Base-by-base conservation (phyloP, 2,797 vertebrate genomes). In the Crotalus adamanteus region DNA sequence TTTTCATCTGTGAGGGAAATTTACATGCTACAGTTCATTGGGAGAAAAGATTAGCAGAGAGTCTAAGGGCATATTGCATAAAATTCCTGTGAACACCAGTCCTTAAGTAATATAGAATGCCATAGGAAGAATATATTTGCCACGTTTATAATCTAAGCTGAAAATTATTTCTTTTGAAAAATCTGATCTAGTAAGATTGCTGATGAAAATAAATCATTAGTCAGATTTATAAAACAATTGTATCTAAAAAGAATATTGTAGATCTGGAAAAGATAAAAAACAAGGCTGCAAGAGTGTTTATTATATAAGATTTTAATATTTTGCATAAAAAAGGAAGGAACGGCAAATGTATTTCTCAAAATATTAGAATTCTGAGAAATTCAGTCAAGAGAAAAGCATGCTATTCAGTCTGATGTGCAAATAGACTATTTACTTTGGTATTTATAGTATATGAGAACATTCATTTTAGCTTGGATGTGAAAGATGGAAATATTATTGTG, bases 111-210 rank as follows among this genome's bases (percentile, higher is more conserved):
- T 86, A 20, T 26, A 86, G 16, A 90, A 65, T 69, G 60, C 31
- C 60, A 69, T n/a, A 8, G 31, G 57, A 53, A 61, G 25, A 86
- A 56, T n/a, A 51, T 20, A 37, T 37, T 47, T 59, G 28, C 55
- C 86, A 47, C 18, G 57, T 9, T 60, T 59, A 86, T 83, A 61
- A 83, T 14, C 28, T 78, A 89, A 25, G 63, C 3, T 89, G 92
- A 59, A 65, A 90, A 90, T 65, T 63, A 25, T 86, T 83, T 51
- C 42, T 90, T 51, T 63, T 57, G 78, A 88, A 90, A 90, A 90
- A 86, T 47, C 53, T 86, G 51, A 86, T 57, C 16, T 25, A 37
- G 51, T 12, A 83, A 88, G 60, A 90, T 87, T 26, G 65, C 18
- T 90, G 90, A 92, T 90, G 25, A 4, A 86, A 73, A 61, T 86